These are phyloP conservation scores for Diloba caeruleocephala DNA, from an alignment of 2,888 invertebrate genomes.

Conservation along the genomic window DNA sequence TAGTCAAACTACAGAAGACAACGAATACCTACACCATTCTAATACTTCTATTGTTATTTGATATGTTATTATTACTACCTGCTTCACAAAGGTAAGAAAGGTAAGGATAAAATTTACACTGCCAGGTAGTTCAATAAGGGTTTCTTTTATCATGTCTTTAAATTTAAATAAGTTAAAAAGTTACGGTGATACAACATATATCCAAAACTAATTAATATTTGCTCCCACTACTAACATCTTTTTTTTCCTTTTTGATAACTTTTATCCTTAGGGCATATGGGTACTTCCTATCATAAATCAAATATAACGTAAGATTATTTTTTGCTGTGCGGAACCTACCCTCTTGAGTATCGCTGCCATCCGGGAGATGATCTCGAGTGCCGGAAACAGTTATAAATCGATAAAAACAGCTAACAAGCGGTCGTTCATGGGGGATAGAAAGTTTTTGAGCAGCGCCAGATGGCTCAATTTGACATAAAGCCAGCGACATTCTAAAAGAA, in stretches of 20 bases:
- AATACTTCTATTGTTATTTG: not conserved
- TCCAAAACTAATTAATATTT: no score
- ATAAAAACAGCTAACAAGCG: conserved; percentile 69
- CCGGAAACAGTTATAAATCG: conserved; percentile 76
- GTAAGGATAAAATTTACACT: not conserved
- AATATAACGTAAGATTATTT: conserved; percentile 31
- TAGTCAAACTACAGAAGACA: conserved; percentile 32
- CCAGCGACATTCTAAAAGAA: conserved; percentile 28
- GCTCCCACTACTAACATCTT: no score
- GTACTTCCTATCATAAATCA: conserved; percentile 50
- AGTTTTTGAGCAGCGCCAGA: conserved; percentile 48
- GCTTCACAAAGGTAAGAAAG: not conserved
- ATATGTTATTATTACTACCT: conserved; percentile 18
- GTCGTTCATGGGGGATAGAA: conserved; percentile 54
- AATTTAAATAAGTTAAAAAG: no score
- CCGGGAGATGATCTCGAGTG: conserved; percentile 71
- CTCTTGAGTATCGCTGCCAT: conserved; percentile 75
- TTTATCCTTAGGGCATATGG: conserved; percentile 1
- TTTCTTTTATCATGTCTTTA: no score
- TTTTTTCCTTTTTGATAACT: not conserved
- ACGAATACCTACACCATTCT: conserved; percentile 24
- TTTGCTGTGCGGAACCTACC: conserved; percentile 54
- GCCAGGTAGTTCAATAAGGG: no score
- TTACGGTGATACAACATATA: no score
- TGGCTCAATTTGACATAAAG: conserved; percentile 45